Evolutionary conservation across 2,113 vertebrate genomes (phyloP), one percentile per base, ranked within the genome.

Genomic region (Tympanuchus pallidicinctus): DNA sequence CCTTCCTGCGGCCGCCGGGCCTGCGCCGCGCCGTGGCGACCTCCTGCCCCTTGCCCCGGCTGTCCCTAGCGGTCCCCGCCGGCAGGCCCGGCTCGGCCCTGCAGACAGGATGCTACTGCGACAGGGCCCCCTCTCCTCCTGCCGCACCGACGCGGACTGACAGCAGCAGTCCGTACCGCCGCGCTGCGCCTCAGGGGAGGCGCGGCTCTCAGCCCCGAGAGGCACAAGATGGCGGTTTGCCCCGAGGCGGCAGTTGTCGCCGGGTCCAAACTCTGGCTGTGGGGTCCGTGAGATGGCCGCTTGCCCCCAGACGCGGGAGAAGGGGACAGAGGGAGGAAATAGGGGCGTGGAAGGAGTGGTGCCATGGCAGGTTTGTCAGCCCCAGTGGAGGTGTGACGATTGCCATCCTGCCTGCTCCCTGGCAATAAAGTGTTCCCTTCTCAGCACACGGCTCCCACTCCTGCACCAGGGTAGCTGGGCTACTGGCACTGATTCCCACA

Each of bases 1-100:
- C 76, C 91, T 92, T 92, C 82, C 89, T 95, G 77, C 77, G 80
- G 45, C 56, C 38, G 84, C 63, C 30, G 86, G 34, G 73, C 59
- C 50, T 65, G 78, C 67, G 88, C 78, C 40, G 36, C 84, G 8
- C 52, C 17, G 17, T 21, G 47, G 21, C 21, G 45, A 17, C 17
- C 45, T 19, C 45, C 45, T 19, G 47, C 34, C 13, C 36, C 10
- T 27, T 7, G 40, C 57, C 54, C 56, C 54, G 36, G 21, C 48
- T 50, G 48, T 50, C 63, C 54, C 45, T 34, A 70, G 73, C 86
- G 73, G 87, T 9, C 11, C 21, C 21, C 14, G 42, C 43, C 42
- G 15, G 19, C n/a, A 8, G 22, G 6, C 17, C 11, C 30, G 15
- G n/a, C 60, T 20, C 20, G 47, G 20, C 47, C 25, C 11, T 45